Evolutionary conservation across 2,888 invertebrate species (phyloP).

Genomic region (Lomographa bimaculata): DNA sequence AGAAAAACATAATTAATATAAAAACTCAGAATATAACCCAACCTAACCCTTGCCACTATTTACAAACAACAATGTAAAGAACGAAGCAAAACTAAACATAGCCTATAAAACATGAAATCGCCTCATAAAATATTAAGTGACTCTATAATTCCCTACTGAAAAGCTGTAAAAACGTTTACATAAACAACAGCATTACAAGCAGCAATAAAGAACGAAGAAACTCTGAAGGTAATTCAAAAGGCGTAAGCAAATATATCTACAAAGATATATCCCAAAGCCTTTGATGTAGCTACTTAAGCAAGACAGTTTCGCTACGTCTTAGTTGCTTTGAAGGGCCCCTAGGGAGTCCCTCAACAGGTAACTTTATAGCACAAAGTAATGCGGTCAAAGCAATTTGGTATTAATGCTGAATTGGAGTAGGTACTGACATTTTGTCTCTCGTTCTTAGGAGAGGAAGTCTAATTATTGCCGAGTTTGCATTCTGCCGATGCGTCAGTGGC

Average conservation of each 20-base stretch:
- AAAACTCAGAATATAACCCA: too few relatives aligned
- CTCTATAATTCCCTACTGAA: constrained; percentile 7
- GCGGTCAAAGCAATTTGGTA: constrained; percentile 66
- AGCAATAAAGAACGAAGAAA: constrained; percentile 17
- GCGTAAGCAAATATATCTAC: constrained; percentile 10
- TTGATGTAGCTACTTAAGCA: constrained; percentile 63
- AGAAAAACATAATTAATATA: constrained; percentile 4
- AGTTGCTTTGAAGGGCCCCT: constrained; percentile 61
- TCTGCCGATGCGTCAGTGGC: too few relatives aligned
- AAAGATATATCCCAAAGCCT: constrained; percentile 31
- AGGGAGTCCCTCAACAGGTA: constrained; percentile 65
- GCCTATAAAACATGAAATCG: constrained; percentile 11
- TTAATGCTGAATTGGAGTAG: constrained; percentile 45
- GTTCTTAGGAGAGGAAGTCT: constrained; percentile 49
- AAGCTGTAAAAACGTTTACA: constrained; percentile 11
- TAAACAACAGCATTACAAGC: constrained; percentile 20
- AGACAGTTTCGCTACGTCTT: constrained; percentile 63
- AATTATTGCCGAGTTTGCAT: constrained; percentile 40
- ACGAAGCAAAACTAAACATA: constrained; percentile 3
- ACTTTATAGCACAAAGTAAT: constrained; percentile 69
- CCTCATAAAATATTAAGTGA: constrained; percentile 16
- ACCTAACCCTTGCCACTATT: too few relatives aligned
- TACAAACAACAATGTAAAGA: background rate
- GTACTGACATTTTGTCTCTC: constrained; percentile 51
- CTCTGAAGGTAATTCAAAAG: constrained; percentile 17